A percentile compares a stretch with the other conserved stretches of the same genome.
Conservation (phyloP, 2,797 vertebrate genomes). For the Arnoldichthys spilopterus region DNA sequence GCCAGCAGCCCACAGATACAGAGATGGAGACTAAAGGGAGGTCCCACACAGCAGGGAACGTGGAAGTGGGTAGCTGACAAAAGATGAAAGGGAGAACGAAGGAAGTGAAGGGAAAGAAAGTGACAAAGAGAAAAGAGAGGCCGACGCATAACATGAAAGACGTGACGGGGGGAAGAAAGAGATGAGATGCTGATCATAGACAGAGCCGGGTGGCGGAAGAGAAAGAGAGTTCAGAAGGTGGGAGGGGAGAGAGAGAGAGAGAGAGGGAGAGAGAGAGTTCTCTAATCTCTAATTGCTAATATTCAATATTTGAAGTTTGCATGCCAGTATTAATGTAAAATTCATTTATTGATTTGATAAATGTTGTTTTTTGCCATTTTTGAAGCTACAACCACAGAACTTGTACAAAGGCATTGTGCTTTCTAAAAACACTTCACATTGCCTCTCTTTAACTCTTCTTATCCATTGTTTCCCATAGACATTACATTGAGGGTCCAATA, state of each 20-base stretch:
- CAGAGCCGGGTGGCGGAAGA: neutral
- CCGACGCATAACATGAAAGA: conserved; percentile 1
- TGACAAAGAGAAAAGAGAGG: conserved; percentile 15
- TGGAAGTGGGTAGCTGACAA: neutral
- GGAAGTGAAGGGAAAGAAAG: neutral
- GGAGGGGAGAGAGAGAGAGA: neutral
- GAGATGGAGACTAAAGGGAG: conserved; percentile 14
- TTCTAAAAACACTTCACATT: neutral
- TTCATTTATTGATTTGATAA: neutral
- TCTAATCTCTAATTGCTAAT: neutral
- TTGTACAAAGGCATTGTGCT: neutral
- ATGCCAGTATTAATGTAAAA: neutral
- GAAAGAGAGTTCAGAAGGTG: neutral
- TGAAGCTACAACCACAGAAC: neutral
- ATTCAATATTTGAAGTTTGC: neutral
- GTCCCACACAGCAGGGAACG: neutral
- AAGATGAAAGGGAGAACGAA: conserved; percentile 6
- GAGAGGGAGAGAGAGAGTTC: neutral
- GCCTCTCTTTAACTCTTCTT: neutral
- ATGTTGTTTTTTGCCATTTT: neutral
- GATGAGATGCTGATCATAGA: neutral
- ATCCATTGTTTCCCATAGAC: too few species aligned
- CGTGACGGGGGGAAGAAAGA: neutral
- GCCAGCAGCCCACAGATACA: neutral
- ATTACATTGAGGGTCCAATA: too few species aligned